A percentile compares a stretch with the other conserved stretches of the same genome.
Conservation (phyloP, 2,113 vertebrate species). For the Pterophyllum scalare region DNA sequence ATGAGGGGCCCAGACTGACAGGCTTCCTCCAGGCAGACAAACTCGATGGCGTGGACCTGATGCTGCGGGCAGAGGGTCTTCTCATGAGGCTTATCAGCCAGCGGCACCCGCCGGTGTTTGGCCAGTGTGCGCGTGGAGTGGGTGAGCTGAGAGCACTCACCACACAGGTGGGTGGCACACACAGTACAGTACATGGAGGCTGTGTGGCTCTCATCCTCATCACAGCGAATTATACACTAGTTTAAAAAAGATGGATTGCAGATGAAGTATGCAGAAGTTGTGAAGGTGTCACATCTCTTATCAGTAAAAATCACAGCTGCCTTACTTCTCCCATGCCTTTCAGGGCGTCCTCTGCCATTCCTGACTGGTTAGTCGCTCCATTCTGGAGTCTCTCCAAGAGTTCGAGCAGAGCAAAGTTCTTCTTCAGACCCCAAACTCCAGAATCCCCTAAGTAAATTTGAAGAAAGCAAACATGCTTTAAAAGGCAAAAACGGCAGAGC, state of each 20-base stretch:
- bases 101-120: constrained; percentile 94
- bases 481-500: background rate
- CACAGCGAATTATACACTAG: constrained; percentile 93
- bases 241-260: background rate
- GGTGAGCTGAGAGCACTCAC: constrained; percentile 94
- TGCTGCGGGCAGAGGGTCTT: constrained; percentile 97
- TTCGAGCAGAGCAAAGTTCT: constrained; percentile 97
- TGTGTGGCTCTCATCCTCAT: constrained; percentile 95
- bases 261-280: background rate
- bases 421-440: constrained; percentile 98
- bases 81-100: constrained; percentile 98
- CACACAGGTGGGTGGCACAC: constrained; percentile 95
- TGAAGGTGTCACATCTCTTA: background rate
- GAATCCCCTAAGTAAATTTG: constrained; percentile 86
- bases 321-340: constrained; percentile 94
- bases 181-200: constrained; percentile 98
- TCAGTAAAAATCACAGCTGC: background rate
- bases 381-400: constrained; percentile 96
- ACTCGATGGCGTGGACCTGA: constrained; percentile 98
- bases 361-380: constrained; percentile 89
- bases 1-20: constrained; percentile 94
- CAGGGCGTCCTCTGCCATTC: constrained; percentile 88
- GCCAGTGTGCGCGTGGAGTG: constrained; percentile 97
- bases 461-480: background rate
- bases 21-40: constrained; percentile 95